phyloP scores from a whole-genome alignment of 1,140 invertebrate species.

The Heliconius congener region DNA sequence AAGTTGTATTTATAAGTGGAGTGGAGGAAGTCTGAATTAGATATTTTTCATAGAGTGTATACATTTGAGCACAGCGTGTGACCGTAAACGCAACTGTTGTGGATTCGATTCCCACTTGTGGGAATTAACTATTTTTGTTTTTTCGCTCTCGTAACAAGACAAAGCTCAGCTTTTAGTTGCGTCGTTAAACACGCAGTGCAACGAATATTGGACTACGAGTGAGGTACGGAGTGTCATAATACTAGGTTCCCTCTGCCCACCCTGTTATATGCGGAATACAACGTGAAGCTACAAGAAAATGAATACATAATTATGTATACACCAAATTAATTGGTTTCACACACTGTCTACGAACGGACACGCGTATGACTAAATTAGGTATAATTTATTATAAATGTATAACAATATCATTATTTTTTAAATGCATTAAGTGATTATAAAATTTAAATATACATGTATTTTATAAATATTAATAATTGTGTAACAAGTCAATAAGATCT shows the following conservation, averaged over 20 bases:
- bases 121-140: too few relatives aligned
- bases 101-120: too few relatives aligned
- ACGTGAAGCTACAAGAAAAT: too few relatives aligned
- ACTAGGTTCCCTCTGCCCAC: too few relatives aligned
- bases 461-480: neutral
- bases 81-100: too few relatives aligned
- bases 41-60: neutral
- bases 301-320: neutral
- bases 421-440: neutral
- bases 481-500: constrained; percentile 8
- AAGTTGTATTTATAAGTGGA: constrained; percentile 10
- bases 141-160: too few relatives aligned
- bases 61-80: neutral
- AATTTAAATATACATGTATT: constrained; percentile 1
- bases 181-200: too few relatives aligned
- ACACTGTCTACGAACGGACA: neutral
- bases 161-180: too few relatives aligned
- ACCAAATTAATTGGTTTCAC: neutral
- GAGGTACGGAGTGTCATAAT: too few relatives aligned
- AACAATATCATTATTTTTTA: constrained; percentile 10
- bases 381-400: constrained; percentile 13
- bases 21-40: constrained; percentile 1
- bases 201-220: too few relatives aligned
- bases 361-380: neutral
- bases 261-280: too few relatives aligned